phyloP scores from a whole-genome alignment of 1,140 invertebrate genomes.

The Coenobita brevimanus region DNA sequence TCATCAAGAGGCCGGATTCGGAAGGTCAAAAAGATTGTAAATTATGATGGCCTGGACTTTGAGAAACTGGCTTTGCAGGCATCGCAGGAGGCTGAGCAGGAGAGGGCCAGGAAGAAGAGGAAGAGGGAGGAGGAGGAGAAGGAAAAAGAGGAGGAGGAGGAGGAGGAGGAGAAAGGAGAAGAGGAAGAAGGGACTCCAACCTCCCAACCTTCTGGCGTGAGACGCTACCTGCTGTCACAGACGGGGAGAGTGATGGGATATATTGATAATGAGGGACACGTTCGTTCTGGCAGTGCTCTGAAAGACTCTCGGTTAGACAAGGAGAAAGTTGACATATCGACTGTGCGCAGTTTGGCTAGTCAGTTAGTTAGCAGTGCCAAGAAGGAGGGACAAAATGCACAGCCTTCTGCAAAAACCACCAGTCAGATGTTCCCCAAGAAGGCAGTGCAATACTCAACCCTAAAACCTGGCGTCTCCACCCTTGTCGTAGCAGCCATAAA shows the following conservation, averaged over 20 bases:
- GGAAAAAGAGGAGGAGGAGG: conserved; percentile 35
- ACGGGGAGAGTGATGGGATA: conserved; percentile 64
- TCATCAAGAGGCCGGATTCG: conserved; percentile 63
- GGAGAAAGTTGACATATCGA: conserved; percentile 42
- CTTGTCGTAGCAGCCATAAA: conserved; percentile 67
- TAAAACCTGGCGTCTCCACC: conserved; percentile 52
- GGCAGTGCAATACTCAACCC: conserved; percentile 34
- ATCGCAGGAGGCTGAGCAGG: conserved; percentile 57
- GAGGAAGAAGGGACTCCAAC: not conserved
- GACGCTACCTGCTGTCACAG: conserved; percentile 63
- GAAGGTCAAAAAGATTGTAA: conserved; percentile 68
- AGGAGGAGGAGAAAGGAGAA: not conserved
- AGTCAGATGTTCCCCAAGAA: conserved; percentile 22
- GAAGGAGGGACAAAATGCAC: conserved; percentile 45
- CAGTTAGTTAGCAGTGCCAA: conserved; percentile 36
- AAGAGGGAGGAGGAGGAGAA: conserved; percentile 55
- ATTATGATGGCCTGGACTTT: conserved; percentile 69
- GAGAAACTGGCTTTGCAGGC: conserved; percentile 67
- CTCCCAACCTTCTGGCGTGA: conserved; percentile 51
- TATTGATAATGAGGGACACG: conserved; percentile 67
- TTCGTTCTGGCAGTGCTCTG: conserved; percentile 45
- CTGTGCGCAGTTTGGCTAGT: conserved; percentile 48
- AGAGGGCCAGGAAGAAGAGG: conserved; percentile 59
- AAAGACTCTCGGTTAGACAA: conserved; percentile 23
- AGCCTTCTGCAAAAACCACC: not conserved